A percentile compares a stretch with the other conserved stretches of the same genome.
phyloP scores from a whole-genome alignment of 2,113 vertebrate species.

The Dissostichus mawsoni region DNA sequence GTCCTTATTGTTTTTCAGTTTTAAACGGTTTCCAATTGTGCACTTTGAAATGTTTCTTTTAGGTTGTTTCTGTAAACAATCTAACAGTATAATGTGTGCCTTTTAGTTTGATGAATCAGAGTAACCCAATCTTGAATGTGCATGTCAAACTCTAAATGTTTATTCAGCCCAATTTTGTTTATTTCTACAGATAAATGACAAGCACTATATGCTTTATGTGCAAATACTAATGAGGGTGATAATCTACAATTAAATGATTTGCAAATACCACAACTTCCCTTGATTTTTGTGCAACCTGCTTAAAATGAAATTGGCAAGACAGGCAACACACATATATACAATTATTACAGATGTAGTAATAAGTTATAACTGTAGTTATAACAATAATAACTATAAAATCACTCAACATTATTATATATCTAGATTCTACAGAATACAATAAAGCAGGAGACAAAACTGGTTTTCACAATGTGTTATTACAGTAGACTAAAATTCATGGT shows the following conservation, averaged over 20 bases:
- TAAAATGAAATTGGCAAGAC: too few relatives aligned
- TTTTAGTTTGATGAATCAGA: not conserved
- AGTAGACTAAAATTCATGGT: too few relatives aligned
- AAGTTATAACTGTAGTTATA: too few relatives aligned
- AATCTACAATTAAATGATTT: slow-evolving; percentile 36
- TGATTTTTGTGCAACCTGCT: not conserved
- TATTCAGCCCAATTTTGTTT: not conserved
- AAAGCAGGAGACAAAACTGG: too few relatives aligned
- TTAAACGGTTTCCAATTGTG: too few relatives aligned
- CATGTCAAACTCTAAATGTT: not conserved
- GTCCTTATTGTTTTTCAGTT: not conserved
- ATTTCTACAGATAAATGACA: not conserved
- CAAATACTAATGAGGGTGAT: not conserved
- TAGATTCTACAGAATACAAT: not conserved
- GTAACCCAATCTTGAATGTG: not conserved
- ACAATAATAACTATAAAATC: too few relatives aligned
- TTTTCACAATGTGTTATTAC: too few relatives aligned
- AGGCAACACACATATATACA: too few relatives aligned
- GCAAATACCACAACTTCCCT: not conserved
- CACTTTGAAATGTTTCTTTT: too few relatives aligned
- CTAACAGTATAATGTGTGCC: too few relatives aligned
- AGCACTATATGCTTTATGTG: not conserved
- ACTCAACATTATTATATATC: not conserved
- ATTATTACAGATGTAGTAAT: too few relatives aligned
- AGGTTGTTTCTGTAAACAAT: too few relatives aligned